These are phyloP conservation scores for Daktulosphaira vitifoliae DNA, from an alignment of 1,140 invertebrate species.

Conservation along the genomic window DNA sequence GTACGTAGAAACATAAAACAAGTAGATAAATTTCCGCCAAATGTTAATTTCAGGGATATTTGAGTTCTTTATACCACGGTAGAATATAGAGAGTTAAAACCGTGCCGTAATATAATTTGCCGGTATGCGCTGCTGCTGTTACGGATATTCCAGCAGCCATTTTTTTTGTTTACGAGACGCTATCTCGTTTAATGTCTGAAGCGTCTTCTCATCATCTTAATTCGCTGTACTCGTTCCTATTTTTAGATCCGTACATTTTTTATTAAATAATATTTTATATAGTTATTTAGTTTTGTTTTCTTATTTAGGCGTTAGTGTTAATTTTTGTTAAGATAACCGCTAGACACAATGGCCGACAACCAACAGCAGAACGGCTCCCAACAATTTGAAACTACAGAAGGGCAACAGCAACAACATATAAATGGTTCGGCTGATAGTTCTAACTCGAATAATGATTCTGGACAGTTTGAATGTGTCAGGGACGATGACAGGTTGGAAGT, in stretches of 20 bases:
- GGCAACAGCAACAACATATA: constrained; percentile 8
- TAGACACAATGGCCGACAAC: constrained; percentile 19
- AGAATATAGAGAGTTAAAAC: neutral
- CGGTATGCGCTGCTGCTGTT: constrained; percentile 26
- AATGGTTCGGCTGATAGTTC: constrained; percentile 8
- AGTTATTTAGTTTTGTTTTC: constrained; percentile 23
- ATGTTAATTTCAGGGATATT: neutral
- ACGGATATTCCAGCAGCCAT: constrained; percentile 32
- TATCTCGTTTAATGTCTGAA: constrained; percentile 26
- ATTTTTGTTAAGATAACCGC: neutral
- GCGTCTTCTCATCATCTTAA: constrained; percentile 22
- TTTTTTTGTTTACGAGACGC: constrained; percentile 34
- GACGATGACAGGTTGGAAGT: constrained; percentile 22
- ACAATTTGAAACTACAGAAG: constrained; percentile 24
- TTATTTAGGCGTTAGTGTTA: constrained; percentile 13
- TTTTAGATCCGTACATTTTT: constrained; percentile 31
- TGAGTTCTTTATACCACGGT: neutral
- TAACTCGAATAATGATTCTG: constrained; percentile 15
- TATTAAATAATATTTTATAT: constrained; percentile 25
- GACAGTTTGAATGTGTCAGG: constrained; percentile 26
- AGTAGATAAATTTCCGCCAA: constrained; percentile 8
- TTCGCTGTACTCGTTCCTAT: constrained; percentile 27
- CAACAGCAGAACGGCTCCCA: constrained; percentile 29
- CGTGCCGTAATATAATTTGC: constrained; percentile 10
- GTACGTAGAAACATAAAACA: no score